Evolutionary conservation across 2,797 vertebrate species (phyloP), one percentile per base, ranked within the genome.

Genomic region (Adrianichthys oophorus): DNA sequence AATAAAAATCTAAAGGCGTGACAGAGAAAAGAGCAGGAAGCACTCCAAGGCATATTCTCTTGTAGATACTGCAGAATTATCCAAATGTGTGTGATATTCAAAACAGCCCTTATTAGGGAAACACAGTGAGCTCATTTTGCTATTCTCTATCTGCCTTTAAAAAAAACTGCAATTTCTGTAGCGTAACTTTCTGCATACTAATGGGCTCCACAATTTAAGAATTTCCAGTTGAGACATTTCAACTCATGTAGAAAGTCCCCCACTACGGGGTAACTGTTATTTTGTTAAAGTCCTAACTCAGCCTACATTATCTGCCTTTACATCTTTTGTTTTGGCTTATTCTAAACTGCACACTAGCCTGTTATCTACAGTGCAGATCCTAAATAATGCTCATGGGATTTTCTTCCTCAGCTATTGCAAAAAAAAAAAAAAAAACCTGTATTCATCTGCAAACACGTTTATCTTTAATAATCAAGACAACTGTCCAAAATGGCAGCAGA

Each of bases 21-120:
- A 53, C 62, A 51, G 62, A 46, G 62, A 64, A 41, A 26, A 45
- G 54, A 51, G 54, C 59, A 57, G 42, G 54, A 56, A 57, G 56
- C 51, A 48, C 53, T 64, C 48, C 2, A 51, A 14, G 48, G 54
- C 42, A 56, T 56, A 49, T 16, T 49, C 15, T 12, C 19, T 56
- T 24, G 29, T 50, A 15, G 42, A 51, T 41, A 45, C 37, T 52
- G 48, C 42, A 56, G 56, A 49, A 50, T 37, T 51, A 42, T 64
- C 41, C 48, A 51, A 49, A 51, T 46, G 48, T 42, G 56, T 21
- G 26, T 57, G 23, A 50, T 45, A 41, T 51, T 56, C 19, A 46
- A 32, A 57, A 43, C 40, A 43, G 23, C 8, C 40, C 42, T 24
- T 48, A 32, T 41, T 24, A 41, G 21, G 59, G 29, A 37, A 44